These are phyloP conservation scores for Campoplex capitator DNA, from an alignment of 2,888 invertebrate genomes.

Conservation along the genomic window DNA sequence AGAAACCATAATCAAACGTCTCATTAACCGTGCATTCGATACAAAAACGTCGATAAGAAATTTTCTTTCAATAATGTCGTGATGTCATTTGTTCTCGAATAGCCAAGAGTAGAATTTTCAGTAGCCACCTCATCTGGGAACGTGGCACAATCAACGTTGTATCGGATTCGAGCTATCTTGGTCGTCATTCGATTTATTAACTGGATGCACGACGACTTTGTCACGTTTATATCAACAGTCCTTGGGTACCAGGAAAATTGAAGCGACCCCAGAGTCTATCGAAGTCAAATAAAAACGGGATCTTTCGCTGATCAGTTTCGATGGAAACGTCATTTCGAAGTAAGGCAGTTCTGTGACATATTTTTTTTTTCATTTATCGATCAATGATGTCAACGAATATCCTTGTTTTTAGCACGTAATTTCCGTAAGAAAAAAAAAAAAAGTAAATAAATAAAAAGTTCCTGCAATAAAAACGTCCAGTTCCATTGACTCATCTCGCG, in stretches of 20 bases:
- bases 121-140: not conserved
- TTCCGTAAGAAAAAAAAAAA: not conserved
- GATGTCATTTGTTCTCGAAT: too few relatives aligned
- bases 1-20: not conserved
- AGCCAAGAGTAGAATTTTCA: not conserved
- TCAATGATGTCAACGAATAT: not conserved
- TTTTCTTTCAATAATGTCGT: not conserved
- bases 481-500: slow-evolving; percentile 56
- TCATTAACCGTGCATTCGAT: not conserved
- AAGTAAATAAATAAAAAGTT: not conserved
- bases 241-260: slow-evolving; percentile 2
- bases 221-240: slow-evolving; percentile 50
- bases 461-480: not conserved
- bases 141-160: not conserved
- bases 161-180: slow-evolving; percentile 16
- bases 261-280: not conserved
- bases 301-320: not conserved
- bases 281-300: not conserved
- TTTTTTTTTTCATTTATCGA: not conserved
- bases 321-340: not conserved
- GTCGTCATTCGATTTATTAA: slow-evolving; percentile 45
- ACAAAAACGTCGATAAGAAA: not conserved
- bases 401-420: not conserved
- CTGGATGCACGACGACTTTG: slow-evolving; percentile 45
- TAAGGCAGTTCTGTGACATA: not conserved